Evolutionary conservation across 1,140 invertebrate species (phyloP).

Genomic region (Drosophila sproati): DNA sequence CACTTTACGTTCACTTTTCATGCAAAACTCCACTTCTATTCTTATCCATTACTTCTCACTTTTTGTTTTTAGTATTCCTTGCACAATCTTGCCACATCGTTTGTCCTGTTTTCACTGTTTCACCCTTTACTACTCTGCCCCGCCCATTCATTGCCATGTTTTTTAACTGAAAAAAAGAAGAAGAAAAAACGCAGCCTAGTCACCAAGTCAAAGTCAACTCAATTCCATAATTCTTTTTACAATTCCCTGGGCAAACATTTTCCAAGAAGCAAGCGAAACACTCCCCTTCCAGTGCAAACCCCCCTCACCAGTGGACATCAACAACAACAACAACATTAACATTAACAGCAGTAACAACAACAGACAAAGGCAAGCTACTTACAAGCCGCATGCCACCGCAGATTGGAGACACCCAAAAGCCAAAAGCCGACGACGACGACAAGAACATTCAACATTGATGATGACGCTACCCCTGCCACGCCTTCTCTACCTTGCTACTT

Average conservation of each 20-base stretch:
- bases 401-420: constrained; percentile 50
- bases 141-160: constrained; percentile 8
- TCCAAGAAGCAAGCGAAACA: constrained; percentile 63
- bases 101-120: constrained; percentile 4
- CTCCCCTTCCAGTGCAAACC: constrained; percentile 26
- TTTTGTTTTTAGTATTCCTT: neutral
- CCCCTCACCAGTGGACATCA: constrained; percentile 34
- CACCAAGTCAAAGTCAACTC: constrained; percentile 53
- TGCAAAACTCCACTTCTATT: neutral
- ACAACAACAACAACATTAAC: constrained; percentile 69
- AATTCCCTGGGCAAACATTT: constrained; percentile 76
- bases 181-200: constrained; percentile 1
- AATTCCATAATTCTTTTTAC: constrained; percentile 70
- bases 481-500: constrained; percentile 1
- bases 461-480: constrained; percentile 10
- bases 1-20: neutral
- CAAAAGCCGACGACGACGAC: constrained; percentile 35
- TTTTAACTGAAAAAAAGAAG: constrained; percentile 18
- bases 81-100: neutral
- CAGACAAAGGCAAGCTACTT: constrained; percentile 76
- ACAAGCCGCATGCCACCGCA: constrained; percentile 75
- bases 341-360: constrained; percentile 48
- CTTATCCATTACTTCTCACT: neutral
- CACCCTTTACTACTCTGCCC: neutral
- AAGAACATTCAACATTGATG: constrained; percentile 3